Base-by-base conservation (phyloP, 2,113 vertebrate genomes). In the Leuciscus idus region DNA sequence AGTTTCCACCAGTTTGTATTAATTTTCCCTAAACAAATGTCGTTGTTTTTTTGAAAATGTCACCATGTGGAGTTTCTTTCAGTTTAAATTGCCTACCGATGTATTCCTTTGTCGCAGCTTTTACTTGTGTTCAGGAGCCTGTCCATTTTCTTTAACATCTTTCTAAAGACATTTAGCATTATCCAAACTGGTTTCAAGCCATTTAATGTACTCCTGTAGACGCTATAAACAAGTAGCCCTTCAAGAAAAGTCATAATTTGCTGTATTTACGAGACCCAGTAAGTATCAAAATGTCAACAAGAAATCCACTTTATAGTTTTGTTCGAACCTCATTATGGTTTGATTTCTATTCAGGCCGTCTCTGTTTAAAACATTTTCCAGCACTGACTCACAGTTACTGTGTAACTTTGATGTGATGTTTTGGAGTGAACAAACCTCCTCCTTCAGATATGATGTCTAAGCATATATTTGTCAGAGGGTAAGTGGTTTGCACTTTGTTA, bases 381-480 rank as follows among this genome's bases (percentile, higher is more conserved):
- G 36, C 4, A 15, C 59, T 81, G 79, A 81, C 79, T 81, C 61
- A 82, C 48, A n/a, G 26, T 70, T n/a, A 55, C 75, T 59, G 43
- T 50, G 70, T 30, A 15, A 28, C 75, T 86, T 81, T 81, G 59
- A 76, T 76, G 80, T 87, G 62, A 76, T 83, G 76, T 85, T 78
- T 62, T 30, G 79, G 55, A 81, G 43, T 15, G 43, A 75, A 50
- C 73, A 11, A 84, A 78, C 70, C 48, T 21, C 59, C 61, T 79
- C 77, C 28, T 86, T 89, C 66, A 70, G 83, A 76, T 39, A 75
- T 30, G 30, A 48, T 84, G 84, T 74, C 77, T 86, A 64, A 86
- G 68, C 88, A 81, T 72, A 81, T 75, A 84, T 85, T 87, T 89
- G 83, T 84, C 70, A 89, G 76, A 57, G 77, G 75, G 46, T 86